A percentile compares a stretch with the other conserved stretches of the same genome.
phyloP scores from a whole-genome alignment of 2,797 vertebrate species.

The Phaenicophaeus curvirostris region DNA sequence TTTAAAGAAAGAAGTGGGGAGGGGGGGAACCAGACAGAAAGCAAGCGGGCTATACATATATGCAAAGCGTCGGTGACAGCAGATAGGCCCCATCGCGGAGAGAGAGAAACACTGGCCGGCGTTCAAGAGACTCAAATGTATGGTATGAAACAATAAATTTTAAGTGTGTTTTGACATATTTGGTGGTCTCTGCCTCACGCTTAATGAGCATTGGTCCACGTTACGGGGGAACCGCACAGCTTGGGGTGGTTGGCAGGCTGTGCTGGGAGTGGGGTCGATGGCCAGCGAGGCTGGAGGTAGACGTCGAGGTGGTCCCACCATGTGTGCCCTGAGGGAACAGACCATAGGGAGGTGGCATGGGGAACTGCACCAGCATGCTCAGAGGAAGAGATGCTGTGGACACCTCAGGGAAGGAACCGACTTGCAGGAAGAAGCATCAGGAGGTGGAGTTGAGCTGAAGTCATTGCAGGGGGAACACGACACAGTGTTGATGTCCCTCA shows the following conservation, averaged over 20 bases:
- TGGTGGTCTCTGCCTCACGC: constrained; percentile 66
- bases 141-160: constrained; percentile 64
- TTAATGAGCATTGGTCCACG: constrained; percentile 58
- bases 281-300: constrained; percentile 31
- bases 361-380: rapidly evolving
- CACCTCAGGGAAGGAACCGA: rapidly evolving
- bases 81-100: constrained; percentile 20
- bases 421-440: not conserved
- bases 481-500: rapidly evolving
- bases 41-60: not conserved
- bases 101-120: constrained; percentile 42
- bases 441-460: not conserved
- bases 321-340: not conserved
- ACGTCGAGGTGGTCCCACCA: not conserved
- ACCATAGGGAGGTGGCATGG: rapidly evolving
- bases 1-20: constrained; percentile 26
- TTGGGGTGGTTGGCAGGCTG: constrained; percentile 24
- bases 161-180: constrained; percentile 69
- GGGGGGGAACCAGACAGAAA: not conserved
- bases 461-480: too few species aligned
- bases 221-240: constrained; percentile 37
- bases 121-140: constrained; percentile 56
- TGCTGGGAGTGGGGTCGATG: not conserved
- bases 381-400: not conserved
- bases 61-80: not conserved